These are phyloP conservation scores for Exaiptasia diaphana DNA, from an alignment of 64 coral and sea anemone genomes.

Conservation along the genomic window DNA sequence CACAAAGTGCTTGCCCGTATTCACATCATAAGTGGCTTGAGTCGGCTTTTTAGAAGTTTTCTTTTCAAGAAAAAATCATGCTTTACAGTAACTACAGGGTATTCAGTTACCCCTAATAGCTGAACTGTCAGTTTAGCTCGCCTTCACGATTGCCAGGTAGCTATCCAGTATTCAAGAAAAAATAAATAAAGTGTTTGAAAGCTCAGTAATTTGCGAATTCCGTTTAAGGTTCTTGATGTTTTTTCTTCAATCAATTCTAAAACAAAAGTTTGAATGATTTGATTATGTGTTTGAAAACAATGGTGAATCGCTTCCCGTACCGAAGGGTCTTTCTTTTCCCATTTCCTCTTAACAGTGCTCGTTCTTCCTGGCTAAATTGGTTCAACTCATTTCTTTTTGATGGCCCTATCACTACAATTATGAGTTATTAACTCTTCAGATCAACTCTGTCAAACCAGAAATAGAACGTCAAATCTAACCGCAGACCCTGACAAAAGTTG, in stretches of 20 bases:
- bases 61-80: not conserved
- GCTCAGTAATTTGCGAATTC: not conserved
- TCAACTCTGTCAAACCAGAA: not conserved
- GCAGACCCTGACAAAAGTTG: not conserved
- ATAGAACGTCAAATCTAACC: not conserved
- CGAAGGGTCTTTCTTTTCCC: not conserved
- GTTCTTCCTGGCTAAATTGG: slow-evolving; percentile 3
- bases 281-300: not conserved
- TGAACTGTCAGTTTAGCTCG: not conserved
- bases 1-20: too few species aligned
- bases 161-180: not conserved
- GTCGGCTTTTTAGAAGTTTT: not conserved
- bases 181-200: too few species aligned
- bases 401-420: not conserved
- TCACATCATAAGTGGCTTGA: not conserved
- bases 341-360: not conserved
- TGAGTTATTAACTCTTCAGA: not conserved
- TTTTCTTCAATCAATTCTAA: not conserved
- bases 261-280: not conserved
- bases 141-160: not conserved
- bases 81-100: not conserved
- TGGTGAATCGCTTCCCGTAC: not conserved
- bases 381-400: not conserved
- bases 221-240: not conserved
- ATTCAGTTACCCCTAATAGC: not conserved